Evolutionary conservation across 2,888 invertebrate genomes (phyloP).

Genomic region (Aspidiotus rigidus): DNA sequence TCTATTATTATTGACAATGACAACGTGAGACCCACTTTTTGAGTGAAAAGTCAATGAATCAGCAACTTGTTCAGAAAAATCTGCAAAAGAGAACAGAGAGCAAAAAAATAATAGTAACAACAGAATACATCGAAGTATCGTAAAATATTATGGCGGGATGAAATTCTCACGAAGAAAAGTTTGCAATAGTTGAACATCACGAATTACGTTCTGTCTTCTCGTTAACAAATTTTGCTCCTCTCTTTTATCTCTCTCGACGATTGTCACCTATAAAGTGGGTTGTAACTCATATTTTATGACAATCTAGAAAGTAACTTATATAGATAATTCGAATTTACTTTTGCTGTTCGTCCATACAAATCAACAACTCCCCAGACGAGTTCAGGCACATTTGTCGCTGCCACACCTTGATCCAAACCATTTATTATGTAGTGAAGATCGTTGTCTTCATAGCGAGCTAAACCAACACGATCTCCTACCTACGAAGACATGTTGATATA

Average conservation of each 20-base stretch:
- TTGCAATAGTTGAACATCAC: constrained; percentile 45
- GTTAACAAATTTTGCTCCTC: constrained; percentile 67
- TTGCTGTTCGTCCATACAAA: constrained; percentile 88
- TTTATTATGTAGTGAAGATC: constrained; percentile 89
- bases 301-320: constrained; percentile 22
- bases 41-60: constrained; percentile 80
- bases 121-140: background rate
- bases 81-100: constrained; percentile 33
- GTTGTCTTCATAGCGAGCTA: constrained; percentile 75
- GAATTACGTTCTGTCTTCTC: constrained; percentile 52
- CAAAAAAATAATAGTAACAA: constrained; percentile 14
- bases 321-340: constrained; percentile 44
- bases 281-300: constrained; percentile 26
- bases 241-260: constrained; percentile 72
- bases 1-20: constrained; percentile 79
- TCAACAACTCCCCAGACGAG: constrained; percentile 91
- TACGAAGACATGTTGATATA: constrained; percentile 41
- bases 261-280: constrained; percentile 53
- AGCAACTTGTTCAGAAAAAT: constrained; percentile 43
- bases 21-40: constrained; percentile 84
- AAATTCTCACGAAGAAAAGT: constrained; percentile 42
- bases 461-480: constrained; percentile 86
- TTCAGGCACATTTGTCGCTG: constrained; percentile 67
- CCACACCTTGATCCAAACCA: constrained; percentile 84
- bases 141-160: too few species aligned